Evolutionary conservation across 1,140 invertebrate genomes (phyloP), one percentile per base, ranked within the genome.

Genomic region (Drosophila chauvacae): DNA sequence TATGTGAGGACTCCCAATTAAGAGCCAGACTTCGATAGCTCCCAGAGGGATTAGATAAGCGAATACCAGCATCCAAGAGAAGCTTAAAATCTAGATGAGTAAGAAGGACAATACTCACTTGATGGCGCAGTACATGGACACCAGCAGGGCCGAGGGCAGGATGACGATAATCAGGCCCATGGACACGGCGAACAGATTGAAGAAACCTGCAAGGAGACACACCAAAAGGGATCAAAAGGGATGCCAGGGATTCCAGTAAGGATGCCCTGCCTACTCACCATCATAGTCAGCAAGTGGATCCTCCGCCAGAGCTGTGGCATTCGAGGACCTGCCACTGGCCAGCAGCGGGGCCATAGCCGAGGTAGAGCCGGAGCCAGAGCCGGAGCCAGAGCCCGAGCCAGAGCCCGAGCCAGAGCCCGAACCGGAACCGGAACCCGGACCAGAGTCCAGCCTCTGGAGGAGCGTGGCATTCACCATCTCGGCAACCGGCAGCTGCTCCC

Each of bases 101-200:
- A 3, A 10, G 1, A 57, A n/a, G 35, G 6, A 26, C 7, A 18
- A 23, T n/a, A 76, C 83, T 84, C 72, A 91, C 90, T 86, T 79
- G 13, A 91, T 60, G 33, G 81, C 84, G n/a, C 88, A 90, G 60
- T 82, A 85, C 85, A 91, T 81, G 28, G 82, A 81, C 7, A 82
- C 64, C 33, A 91, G 50, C 6, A 91, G 57, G 3, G 78, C 82
- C 14, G 90, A 77, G n/a, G 90, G 85, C 51, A 91, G 28, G 26
- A 91, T 72, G n/a, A 91, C 78, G 20, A 91, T 80, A 10, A 91
- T 59, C 13, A 91, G 78, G 16, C 90, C 90, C 75, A 90, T 85
- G 35, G 81, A 82, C 9, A 90, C 80, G 16, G 86, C 85, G 39
- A 90, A 90, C 1, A 90, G 39, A 69, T 90, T 90, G 9, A 90